A percentile compares a stretch with the other conserved stretches of the same genome.
Conservation (phyloP, 1,140 invertebrate species). For the Frieseomelitta varia region DNA sequence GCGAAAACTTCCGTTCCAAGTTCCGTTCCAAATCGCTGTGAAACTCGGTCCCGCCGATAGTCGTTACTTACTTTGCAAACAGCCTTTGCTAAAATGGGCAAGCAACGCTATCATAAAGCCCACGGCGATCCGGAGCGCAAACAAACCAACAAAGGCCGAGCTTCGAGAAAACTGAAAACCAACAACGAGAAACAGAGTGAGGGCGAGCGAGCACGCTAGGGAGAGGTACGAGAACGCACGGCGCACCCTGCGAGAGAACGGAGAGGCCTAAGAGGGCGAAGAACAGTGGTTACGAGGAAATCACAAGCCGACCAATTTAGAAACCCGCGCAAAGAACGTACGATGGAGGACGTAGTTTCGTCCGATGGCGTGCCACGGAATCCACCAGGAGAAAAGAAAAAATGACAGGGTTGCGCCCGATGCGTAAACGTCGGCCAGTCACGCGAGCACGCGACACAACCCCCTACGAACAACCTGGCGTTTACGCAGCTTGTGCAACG, state of each 20-base stretch:
- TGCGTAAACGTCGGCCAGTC: slow-evolving; percentile 61
- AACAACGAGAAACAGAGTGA: neutral
- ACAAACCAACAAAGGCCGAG: neutral
- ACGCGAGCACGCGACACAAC: slow-evolving; percentile 63
- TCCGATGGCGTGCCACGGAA: slow-evolving; percentile 59
- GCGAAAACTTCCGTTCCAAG: neutral
- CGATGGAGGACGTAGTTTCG: slow-evolving; percentile 2
- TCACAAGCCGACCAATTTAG: slow-evolving; percentile 45
- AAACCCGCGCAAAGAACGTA: neutral
- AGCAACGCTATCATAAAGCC: neutral
- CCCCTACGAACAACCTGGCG: slow-evolving; percentile 23
- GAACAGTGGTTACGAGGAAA: slow-evolving; percentile 56
- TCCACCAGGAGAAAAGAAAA: slow-evolving; percentile 57
- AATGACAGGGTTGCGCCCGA: slow-evolving; percentile 68
- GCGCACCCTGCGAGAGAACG: neutral
- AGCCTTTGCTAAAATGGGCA: neutral
- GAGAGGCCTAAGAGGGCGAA: neutral
- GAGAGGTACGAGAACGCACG: neutral
- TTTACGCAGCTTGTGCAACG: slow-evolving; percentile 27
- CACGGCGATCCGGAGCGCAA: neutral
- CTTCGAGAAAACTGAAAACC: neutral
- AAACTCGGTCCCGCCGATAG: neutral
- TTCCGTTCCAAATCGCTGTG: neutral
- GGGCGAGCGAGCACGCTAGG: neutral
- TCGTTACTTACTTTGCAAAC: neutral